A percentile compares a stretch with the other conserved stretches of the same genome.
These are phyloP conservation scores for Anticlea derivata DNA, from an alignment of 2,888 invertebrate genomes.

Conservation along the genomic window DNA sequence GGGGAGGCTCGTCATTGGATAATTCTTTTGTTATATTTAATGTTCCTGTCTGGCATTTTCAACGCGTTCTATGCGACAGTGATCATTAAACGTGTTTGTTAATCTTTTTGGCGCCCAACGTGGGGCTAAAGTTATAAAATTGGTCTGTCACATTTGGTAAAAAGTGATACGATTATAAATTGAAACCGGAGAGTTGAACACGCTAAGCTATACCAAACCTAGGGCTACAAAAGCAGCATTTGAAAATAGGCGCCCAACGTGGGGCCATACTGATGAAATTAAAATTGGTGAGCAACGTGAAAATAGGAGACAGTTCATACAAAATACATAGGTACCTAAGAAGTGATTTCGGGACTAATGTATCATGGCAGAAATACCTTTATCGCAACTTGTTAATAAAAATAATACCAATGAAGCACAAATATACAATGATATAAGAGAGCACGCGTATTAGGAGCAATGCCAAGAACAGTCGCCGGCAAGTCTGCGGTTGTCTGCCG, in stretches of 20 bases:
- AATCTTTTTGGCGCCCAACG: slow-evolving; percentile 17
- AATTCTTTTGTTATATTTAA: slow-evolving; percentile 7
- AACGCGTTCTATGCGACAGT: background rate
- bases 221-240: background rate
- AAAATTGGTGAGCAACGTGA: background rate
- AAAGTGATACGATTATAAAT: too few species aligned
- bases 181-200: too few species aligned
- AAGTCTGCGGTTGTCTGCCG: slow-evolving; percentile 25
- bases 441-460: slow-evolving; percentile 19
- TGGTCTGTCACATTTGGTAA: too few species aligned
- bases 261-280: background rate
- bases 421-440: background rate
- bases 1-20: slow-evolving; percentile 3
- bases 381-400: too few species aligned
- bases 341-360: too few species aligned
- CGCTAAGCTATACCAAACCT: too few species aligned
- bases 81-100: background rate
- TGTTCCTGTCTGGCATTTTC: background rate
- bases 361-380: too few species aligned
- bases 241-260: slow-evolving; percentile 6
- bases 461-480: slow-evolving; percentile 33
- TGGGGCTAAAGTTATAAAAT: slow-evolving; percentile 1
- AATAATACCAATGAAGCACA: too few species aligned
- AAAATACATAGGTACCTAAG: too few species aligned
- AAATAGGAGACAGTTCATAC: too few species aligned